A percentile compares a stretch with the other conserved stretches of the same genome.
phyloP scores from a whole-genome alignment of 2,888 invertebrate species.

The Drosophila phalerata region DNA sequence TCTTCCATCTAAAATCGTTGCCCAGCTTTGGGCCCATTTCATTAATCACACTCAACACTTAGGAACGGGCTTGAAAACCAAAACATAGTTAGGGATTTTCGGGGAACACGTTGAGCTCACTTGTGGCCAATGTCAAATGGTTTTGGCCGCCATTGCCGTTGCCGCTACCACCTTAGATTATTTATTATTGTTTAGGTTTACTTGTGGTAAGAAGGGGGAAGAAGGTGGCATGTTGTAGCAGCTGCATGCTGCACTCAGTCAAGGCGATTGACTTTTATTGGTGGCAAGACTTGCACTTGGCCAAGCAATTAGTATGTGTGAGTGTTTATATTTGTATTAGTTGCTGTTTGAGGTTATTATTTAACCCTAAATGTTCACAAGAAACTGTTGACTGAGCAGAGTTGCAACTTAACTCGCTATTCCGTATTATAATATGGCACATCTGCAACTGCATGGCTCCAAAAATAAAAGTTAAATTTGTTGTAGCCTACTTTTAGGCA shows the following conservation, averaged over 20 bases:
- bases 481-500: conserved; percentile 13
- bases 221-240: not conserved
- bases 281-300: conserved; percentile 16
- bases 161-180: conserved; percentile 36
- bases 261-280: conserved; percentile 27
- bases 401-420: no score
- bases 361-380: no score
- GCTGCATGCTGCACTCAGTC: conserved; percentile 28
- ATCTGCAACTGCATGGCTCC: no score
- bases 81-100: conserved; percentile 40
- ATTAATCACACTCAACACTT: conserved; percentile 79
- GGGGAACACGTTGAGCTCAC: conserved; percentile 42
- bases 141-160: conserved; percentile 32
- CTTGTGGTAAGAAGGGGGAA: not conserved
- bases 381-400: no score
- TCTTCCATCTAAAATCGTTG: conserved; percentile 11
- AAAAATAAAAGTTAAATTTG: not conserved
- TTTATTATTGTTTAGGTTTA: conserved; percentile 50
- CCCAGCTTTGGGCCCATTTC: conserved; percentile 68
- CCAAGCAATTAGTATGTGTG: conserved; percentile 1
- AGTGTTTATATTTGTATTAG: not conserved
- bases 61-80: conserved; percentile 27
- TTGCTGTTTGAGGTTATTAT: not conserved
- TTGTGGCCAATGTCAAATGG: conserved; percentile 72
- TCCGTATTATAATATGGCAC: no score